phyloP scores from a whole-genome alignment of 2,113 vertebrate species.

The Neolamprologus modestus region DNA sequence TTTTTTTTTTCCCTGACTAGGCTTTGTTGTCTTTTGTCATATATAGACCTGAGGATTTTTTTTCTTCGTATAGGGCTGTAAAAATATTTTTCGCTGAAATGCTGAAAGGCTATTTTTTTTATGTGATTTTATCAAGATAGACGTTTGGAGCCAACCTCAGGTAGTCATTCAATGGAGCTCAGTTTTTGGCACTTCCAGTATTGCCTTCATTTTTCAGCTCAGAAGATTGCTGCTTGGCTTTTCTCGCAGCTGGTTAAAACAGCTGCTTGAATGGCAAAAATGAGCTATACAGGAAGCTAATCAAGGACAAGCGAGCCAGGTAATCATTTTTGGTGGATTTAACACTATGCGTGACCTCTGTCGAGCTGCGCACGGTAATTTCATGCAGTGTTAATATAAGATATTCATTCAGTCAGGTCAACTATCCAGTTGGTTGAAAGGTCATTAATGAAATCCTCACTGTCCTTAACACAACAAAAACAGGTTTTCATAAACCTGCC shows the following conservation, averaged over 20 bases:
- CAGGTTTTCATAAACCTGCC: not conserved
- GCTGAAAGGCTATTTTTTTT: not conserved
- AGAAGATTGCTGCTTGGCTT: not conserved
- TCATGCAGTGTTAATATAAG: not conserved
- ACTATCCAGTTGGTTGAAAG: not conserved
- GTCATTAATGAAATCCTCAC: not conserved
- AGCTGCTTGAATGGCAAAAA: not conserved
- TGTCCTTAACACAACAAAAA: not conserved
- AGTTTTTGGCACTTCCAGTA: not conserved
- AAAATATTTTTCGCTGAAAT: not conserved
- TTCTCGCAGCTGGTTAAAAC: not conserved
- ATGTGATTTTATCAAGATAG: not conserved
- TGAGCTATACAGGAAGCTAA: not conserved
- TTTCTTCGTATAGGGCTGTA: not conserved
- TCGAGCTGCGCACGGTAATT: not conserved
- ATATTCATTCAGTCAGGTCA: not conserved
- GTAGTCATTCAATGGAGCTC: not conserved
- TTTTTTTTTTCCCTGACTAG: no score
- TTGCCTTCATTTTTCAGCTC: not conserved
- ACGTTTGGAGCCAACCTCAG: not conserved
- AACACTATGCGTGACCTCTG: not conserved
- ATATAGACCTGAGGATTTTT: not conserved
- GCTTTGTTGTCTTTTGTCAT: no score
- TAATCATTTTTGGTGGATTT: not conserved
- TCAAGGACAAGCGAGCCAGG: not conserved